Evolutionary conservation across 2,113 vertebrate species (phyloP).

Genomic region (Ammodytes dubius): DNA sequence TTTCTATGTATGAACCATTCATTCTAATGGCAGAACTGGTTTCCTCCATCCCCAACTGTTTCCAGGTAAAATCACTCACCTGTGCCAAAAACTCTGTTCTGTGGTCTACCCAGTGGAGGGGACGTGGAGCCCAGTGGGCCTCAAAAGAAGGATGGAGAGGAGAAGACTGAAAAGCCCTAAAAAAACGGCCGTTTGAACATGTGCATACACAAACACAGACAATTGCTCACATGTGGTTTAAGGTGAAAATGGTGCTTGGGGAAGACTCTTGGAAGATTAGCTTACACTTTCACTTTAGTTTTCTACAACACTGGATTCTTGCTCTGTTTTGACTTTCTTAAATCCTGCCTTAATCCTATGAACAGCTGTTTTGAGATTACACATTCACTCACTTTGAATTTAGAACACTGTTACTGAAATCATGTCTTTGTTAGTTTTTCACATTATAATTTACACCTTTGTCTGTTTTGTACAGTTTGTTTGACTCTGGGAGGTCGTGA

Average conservation of each 20-base stretch:
- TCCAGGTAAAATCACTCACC: constrained; percentile 83
- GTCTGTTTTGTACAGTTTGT: background rate
- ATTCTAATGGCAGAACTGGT: background rate
- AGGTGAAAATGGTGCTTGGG: fast-evolving
- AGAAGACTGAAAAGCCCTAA: background rate
- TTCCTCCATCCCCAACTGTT: background rate
- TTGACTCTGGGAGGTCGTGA: background rate
- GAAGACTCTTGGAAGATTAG: background rate
- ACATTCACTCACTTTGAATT: background rate
- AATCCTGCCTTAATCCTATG: constrained; percentile 26
- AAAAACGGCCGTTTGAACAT: background rate
- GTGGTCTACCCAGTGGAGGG: constrained; percentile 84
- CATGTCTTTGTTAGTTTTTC: background rate
- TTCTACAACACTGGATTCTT: background rate
- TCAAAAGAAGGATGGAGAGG: background rate
- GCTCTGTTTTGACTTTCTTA: constrained; percentile 16
- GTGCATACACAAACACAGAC: background rate
- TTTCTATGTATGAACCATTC: background rate
- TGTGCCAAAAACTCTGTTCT: constrained; percentile 87
- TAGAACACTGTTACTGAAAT: background rate
- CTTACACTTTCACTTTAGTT: background rate
- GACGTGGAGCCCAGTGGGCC: background rate
- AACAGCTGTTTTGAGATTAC: constrained; percentile 14
- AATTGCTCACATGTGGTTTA: background rate
- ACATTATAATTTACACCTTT: background rate